A percentile compares a stretch with the other conserved stretches of the same genome.
These are phyloP conservation scores for Coreius guichenoti DNA, from an alignment of 2,797 vertebrate genomes.

Conservation along the genomic window DNA sequence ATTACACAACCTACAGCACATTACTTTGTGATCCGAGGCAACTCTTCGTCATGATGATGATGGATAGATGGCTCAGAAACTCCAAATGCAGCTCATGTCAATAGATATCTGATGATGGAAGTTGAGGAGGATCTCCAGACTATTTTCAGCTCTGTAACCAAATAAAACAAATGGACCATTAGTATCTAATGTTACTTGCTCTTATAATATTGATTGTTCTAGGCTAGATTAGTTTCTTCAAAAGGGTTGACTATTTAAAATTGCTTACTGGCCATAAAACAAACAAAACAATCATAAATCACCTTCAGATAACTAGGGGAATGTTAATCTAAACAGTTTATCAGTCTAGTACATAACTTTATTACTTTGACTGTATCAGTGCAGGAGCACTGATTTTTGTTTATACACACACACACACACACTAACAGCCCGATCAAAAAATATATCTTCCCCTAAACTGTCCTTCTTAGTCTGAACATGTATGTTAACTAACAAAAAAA, in stretches of 20 bases:
- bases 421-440: background rate
- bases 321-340: background rate
- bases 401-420: background rate
- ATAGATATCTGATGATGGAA: background rate
- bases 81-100: background rate
- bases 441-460: background rate
- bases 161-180: constrained; percentile 16
- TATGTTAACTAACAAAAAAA: background rate
- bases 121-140: constrained; percentile 14
- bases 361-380: background rate
- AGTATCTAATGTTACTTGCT: background rate
- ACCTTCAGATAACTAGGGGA: background rate
- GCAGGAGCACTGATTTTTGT: background rate
- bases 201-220: constrained; percentile 4
- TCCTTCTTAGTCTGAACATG: background rate
- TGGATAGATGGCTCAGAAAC: background rate
- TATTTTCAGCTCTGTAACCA: constrained; percentile 23
- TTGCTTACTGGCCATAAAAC: background rate
- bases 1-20: background rate
- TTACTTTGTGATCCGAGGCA: constrained; percentile 13
- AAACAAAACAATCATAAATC: background rate
- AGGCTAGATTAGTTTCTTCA: background rate
- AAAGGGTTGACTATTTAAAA: background rate
- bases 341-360: background rate
- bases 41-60: constrained; percentile 21